Base-by-base conservation (phyloP, 2,113 vertebrate genomes). In the Scartelaos histophorus region DNA sequence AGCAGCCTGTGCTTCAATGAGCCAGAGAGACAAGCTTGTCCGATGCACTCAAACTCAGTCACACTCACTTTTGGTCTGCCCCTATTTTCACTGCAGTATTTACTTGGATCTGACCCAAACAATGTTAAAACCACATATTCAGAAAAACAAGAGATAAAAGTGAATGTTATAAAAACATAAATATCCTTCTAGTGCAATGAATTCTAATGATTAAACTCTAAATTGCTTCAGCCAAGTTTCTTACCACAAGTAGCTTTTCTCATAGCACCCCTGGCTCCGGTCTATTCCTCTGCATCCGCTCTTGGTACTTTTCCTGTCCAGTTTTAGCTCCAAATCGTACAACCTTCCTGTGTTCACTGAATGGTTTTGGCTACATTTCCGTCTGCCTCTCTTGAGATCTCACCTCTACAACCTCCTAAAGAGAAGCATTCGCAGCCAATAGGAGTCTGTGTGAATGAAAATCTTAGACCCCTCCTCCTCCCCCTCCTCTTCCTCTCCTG, bases 401-500 rank as follows among this genome's bases (percentile, higher is more conserved):
- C 84, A 83, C 80, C 67, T 81, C 76, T 82, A 69, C 45, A 77
- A 78, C 66, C 51, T 43, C 64, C 67, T 47, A 76, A 78, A 74
- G 66, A 82, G n/a, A 73, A 21, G 38, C 66, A 76, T 73, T 86
- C 79, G 83, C 76, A 75, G 85, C 81, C 82, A 75, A 88, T 84
- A 77, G 74, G 74, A 69, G 67, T 84, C 84, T 84, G 45, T 71
- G 75, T 87, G 86, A 87, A 89, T 87, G 85, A 73, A 21, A 74
- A 76, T 66, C 73, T 56, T 61, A 85, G 62, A 64, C 80, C 76
- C 86, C 88, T 83, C 85, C 86, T 38, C 38, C 9, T 43, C 38
- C 7, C 10, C 29, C 68, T 68, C 25, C 65, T 53, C 58, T 57
- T 47, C 60, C 49, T 53, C 71, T 80, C 70, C 73, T 38, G 57